These are phyloP conservation scores for Sebastes iracundus DNA, from an alignment of 2,797 vertebrate species.

Conservation along the genomic window DNA sequence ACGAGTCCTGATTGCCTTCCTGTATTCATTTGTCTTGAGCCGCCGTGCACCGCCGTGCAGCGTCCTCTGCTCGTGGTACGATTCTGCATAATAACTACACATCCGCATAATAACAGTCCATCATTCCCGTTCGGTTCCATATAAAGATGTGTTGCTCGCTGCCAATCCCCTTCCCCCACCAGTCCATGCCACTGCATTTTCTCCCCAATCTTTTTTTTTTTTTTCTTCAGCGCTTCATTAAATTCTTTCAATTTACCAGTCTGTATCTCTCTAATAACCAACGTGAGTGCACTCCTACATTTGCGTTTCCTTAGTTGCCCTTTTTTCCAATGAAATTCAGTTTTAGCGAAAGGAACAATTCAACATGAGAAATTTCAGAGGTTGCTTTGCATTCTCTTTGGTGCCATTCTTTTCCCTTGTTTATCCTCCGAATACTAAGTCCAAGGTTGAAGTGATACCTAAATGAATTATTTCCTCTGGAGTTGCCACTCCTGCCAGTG, in stretches of 20 bases:
- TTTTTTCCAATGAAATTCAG: slow-evolving; percentile 11
- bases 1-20: slow-evolving; percentile 57
- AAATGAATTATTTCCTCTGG: slow-evolving; percentile 61
- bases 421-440: slow-evolving; percentile 32
- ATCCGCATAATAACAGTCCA: slow-evolving; percentile 61
- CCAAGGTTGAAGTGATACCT: slow-evolving; percentile 61
- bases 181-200: slow-evolving; percentile 3
- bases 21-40: slow-evolving; percentile 63
- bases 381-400: slow-evolving; percentile 29
- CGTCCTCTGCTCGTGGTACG: slow-evolving; percentile 39
- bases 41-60: slow-evolving; percentile 14
- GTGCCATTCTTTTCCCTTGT: background rate
- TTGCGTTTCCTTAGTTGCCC: slow-evolving; percentile 22
- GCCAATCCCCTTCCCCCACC: background rate
- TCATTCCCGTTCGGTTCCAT: slow-evolving; percentile 53
- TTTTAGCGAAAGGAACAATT: slow-evolving; percentile 26
- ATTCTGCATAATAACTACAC: slow-evolving; percentile 64
- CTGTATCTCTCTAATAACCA: slow-evolving; percentile 54
- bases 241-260: slow-evolving; percentile 52
- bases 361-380: slow-evolving; percentile 9
- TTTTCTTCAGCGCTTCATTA: slow-evolving; percentile 32
- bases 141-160: slow-evolving; percentile 36
- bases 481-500: slow-evolving; percentile 53
- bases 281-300: slow-evolving; percentile 28
- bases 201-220: slow-evolving; percentile 2